A percentile compares a stretch with the other conserved stretches of the same genome.
Conservation (phyloP, 2,888 invertebrate species). For the Agrotis exclamationis region DNA sequence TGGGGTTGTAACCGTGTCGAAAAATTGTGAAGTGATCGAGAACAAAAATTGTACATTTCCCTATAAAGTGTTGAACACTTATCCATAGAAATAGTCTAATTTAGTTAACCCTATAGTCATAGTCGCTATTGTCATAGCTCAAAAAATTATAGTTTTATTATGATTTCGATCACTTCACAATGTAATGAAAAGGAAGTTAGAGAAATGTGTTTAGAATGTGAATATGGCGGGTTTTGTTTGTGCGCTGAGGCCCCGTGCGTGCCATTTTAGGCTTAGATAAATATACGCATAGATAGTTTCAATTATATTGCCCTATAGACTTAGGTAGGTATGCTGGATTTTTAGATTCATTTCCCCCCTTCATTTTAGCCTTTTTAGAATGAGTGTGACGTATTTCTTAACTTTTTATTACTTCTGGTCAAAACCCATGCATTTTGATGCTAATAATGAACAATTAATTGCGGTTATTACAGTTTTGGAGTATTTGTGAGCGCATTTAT, state of each 20-base stretch:
- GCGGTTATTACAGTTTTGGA: slow-evolving; percentile 26
- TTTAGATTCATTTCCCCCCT: slow-evolving; percentile 35
- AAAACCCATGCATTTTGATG: slow-evolving; percentile 22
- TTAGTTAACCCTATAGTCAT: slow-evolving; percentile 45
- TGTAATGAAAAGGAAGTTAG: slow-evolving; percentile 55
- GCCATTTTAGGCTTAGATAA: slow-evolving; percentile 86
- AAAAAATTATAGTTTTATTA: slow-evolving; percentile 20
- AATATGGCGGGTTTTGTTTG: slow-evolving; percentile 76
- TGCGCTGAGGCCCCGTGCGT: slow-evolving; percentile 75
- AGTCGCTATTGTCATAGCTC: slow-evolving; percentile 50
- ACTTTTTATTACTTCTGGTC: slow-evolving; percentile 11
- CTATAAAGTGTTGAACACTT: slow-evolving; percentile 58
- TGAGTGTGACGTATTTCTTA: slow-evolving; percentile 46
- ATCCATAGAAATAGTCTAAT: slow-evolving; percentile 38
- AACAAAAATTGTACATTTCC: slow-evolving; percentile 40
- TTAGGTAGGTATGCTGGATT: slow-evolving; percentile 57
- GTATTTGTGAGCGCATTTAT: slow-evolving; percentile 49
- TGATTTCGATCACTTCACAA: slow-evolving; percentile 63
- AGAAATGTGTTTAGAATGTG: slow-evolving; percentile 61
- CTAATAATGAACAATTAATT: slow-evolving; percentile 37
- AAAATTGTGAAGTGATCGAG: slow-evolving; percentile 62
- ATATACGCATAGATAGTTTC: slow-evolving; percentile 81
- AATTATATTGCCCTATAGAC: slow-evolving; percentile 74
- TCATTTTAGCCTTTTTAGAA: slow-evolving; percentile 41
- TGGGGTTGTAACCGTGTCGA: slow-evolving; percentile 40